phyloP scores from a whole-genome alignment of 2,113 vertebrate species.

The Halichoeres trimaculatus region DNA sequence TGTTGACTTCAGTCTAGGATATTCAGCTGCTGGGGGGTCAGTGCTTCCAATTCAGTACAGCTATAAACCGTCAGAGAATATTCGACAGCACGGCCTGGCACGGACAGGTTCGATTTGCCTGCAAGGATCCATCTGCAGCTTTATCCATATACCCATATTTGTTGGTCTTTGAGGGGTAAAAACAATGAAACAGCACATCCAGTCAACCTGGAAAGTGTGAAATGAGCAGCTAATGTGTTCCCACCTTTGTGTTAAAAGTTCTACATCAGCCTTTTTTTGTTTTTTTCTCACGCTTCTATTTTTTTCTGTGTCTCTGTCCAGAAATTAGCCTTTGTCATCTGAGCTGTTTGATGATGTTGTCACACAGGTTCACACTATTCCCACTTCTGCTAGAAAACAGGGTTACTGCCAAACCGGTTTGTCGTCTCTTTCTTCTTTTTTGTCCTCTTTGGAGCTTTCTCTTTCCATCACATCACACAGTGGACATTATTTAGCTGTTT shows the following conservation, averaged over 20 bases:
- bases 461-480: background rate
- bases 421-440: no score
- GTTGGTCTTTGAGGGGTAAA: conserved; percentile 35
- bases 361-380: conserved; percentile 52
- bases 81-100: conserved; percentile 58
- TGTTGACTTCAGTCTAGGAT: conserved; percentile 72
- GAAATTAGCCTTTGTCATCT: conserved; percentile 40
- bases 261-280: conserved; percentile 55
- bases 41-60: conserved; percentile 77
- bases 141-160: conserved; percentile 25
- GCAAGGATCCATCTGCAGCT: conserved; percentile 53
- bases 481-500: background rate
- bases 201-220: conserved; percentile 42
- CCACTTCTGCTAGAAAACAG: conserved; percentile 29
- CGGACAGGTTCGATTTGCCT: conserved; percentile 50
- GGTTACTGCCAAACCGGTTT: conserved; percentile 72
- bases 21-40: conserved; percentile 80
- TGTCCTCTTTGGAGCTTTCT: background rate
- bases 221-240: conserved; percentile 31
- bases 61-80: conserved; percentile 69
- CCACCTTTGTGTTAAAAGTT: conserved; percentile 48
- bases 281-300: conserved; percentile 54
- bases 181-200: conserved; percentile 16
- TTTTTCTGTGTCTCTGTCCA: background rate
- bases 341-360: conserved; percentile 66